Conservation (phyloP, 2,888 invertebrate genomes). For the Euproctis similis region DNA sequence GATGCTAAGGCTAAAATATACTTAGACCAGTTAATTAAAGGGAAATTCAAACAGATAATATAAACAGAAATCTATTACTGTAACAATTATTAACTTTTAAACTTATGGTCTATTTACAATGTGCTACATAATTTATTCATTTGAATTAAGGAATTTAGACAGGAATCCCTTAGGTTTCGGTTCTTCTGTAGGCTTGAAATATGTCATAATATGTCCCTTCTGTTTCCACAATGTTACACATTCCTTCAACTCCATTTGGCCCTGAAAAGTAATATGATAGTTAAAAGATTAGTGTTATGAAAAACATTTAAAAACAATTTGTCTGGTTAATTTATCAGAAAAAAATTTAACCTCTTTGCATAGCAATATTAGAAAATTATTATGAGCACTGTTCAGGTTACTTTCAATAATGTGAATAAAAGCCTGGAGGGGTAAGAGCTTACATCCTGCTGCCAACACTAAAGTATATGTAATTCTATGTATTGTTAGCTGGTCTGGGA, state of each 20-base stretch:
- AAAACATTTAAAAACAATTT: no score
- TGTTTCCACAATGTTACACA: conserved; percentile 91
- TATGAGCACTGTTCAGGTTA: no score
- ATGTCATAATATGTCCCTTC: conserved; percentile 89
- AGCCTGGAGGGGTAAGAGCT: no score
- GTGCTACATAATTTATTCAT: conserved; percentile 49
- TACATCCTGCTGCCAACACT: no score
- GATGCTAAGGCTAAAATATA: no score
- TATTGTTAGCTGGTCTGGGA: no score
- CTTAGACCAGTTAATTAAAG: neutral
- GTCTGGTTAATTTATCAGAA: no score
- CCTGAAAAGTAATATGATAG: conserved; percentile 72
- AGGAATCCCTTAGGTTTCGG: conserved; percentile 93
- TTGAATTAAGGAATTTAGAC: conserved; percentile 88
- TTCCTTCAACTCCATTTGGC: conserved; percentile 96
- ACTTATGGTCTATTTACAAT: conserved; percentile 31
- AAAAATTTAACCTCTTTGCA: no score
- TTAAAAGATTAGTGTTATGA: neutral
- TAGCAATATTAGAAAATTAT: no score
- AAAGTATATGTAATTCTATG: no score
- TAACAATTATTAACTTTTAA: conserved; percentile 25
- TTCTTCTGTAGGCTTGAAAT: conserved; percentile 89
- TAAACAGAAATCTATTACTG: conserved; percentile 26
- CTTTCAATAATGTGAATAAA: no score
- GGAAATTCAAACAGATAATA: conserved; percentile 8